These are phyloP conservation scores for Antechinus flavipes DNA, from an alignment of 2,113 vertebrate species.

Conservation along the genomic window DNA sequence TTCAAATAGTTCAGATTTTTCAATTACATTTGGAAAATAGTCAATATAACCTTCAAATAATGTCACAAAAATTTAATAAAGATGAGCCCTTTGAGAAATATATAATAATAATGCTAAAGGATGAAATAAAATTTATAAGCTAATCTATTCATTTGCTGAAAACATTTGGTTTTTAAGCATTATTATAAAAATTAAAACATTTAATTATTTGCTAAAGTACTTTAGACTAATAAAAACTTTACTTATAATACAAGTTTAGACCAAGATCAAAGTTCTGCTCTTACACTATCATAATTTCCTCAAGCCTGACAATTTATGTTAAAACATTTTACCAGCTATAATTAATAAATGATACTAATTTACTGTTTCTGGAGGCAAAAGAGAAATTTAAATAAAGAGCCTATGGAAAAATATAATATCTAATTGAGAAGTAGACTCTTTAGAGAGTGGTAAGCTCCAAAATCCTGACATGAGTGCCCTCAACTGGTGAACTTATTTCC, in stretches of 20 bases:
- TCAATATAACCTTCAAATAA: background rate
- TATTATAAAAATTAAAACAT: no score
- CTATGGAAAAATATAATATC: constrained; percentile 27
- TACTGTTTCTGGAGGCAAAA: constrained; percentile 11
- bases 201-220: background rate
- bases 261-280: background rate
- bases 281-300: background rate
- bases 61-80: background rate
- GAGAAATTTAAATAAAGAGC: constrained; percentile 28
- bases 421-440: constrained; percentile 35
- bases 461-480: constrained; percentile 51
- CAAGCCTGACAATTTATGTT: constrained; percentile 22
- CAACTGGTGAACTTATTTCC: constrained; percentile 74
- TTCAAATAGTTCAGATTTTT: background rate
- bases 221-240: background rate
- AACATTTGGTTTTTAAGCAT: no score
- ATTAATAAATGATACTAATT: background rate
- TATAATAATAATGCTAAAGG: background rate
- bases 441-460: constrained; percentile 2
- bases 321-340: constrained; percentile 9
- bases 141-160: no score
- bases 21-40: background rate
- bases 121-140: no score
- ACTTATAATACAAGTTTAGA: background rate
- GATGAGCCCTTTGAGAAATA: background rate